Base-by-base conservation (phyloP, 2,888 invertebrate species). In the Orthosia gracilis region DNA sequence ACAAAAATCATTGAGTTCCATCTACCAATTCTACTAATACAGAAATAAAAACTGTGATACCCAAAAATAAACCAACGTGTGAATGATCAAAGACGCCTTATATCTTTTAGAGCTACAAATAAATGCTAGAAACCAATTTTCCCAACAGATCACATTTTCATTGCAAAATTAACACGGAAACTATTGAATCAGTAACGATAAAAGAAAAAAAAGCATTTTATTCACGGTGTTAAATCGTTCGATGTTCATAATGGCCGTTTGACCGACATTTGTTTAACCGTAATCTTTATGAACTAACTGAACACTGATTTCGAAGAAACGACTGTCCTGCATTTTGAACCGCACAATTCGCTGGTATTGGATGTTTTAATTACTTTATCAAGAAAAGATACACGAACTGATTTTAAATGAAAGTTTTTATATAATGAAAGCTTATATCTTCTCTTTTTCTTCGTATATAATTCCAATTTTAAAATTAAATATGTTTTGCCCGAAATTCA, bases 261-360 rank as follows among this genome's bases (percentile, higher is more conserved):
- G 87, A 76, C 86, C 86, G 82, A 84, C 76, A 86, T 86, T 73
- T 68, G 61, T 31, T 68, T 85, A 86, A 86, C 85, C 84, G 87
- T 86, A 83, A 79, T 86, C 73, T 82, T 78, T 18, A 72, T 76
- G 69, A 85, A 84, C 86, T 77, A 84, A 74, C 76, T 59, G 73
- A 82, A 78, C 76, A 62, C 59, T 45, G 73, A 61, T 21, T 86
- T 86, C 83, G 66, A 18, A 71, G 83, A 86, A 86, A 62, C 31
- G 18, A 45, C 54, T 68, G 76, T 67, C 21, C 59, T 70, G 76
- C 26, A 65, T 83, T 75, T 71, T 66, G 50, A 68, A 68, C 52
- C 59, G 50, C 40, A 78, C 73, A 71, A 52, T 77, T 73, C 49
- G n/a, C 64, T 78, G 52, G 21, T 49, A 17, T 69, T 78, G 52